phyloP scores from a whole-genome alignment of 2,888 invertebrate genomes.

The Cephalotes varians region DNA sequence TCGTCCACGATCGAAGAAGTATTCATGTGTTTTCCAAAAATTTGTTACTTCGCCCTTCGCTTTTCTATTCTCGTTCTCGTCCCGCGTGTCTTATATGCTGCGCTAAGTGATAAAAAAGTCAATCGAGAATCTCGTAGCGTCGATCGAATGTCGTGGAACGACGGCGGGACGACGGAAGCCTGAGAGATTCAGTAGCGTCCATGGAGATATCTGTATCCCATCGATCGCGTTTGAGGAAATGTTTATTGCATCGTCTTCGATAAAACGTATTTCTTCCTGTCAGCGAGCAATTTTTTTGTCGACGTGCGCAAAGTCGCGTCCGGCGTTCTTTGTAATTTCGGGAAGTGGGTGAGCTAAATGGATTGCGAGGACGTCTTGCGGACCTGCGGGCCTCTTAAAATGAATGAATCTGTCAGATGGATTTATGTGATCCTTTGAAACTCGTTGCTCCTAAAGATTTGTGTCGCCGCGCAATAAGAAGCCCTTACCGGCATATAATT shows the following conservation, averaged over 20 bases:
- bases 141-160: background rate
- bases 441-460: conserved; percentile 39
- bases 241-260: conserved; percentile 48
- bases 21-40: conserved; percentile 40
- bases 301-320: conserved; percentile 48
- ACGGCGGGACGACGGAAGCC: background rate
- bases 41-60: background rate
- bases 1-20: conserved; percentile 1
- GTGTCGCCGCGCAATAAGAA: conserved; percentile 38
- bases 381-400: conserved; percentile 68
- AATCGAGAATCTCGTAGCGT: conserved; percentile 8
- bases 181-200: background rate
- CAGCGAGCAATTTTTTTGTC: conserved; percentile 47
- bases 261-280: conserved; percentile 44
- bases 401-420: conserved; percentile 70
- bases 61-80: background rate
- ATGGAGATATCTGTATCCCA: conserved; percentile 7
- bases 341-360: conserved; percentile 71
- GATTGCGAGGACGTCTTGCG: conserved; percentile 68
- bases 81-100: conserved; percentile 14
- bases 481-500: conserved; percentile 30
- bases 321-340: conserved; percentile 65
- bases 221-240: conserved; percentile 35
- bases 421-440: conserved; percentile 70
- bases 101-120: conserved; percentile 15